These are phyloP conservation scores for Dendrocincla tyrannina DNA, from an alignment of 2,797 vertebrate genomes.

Conservation along the genomic window DNA sequence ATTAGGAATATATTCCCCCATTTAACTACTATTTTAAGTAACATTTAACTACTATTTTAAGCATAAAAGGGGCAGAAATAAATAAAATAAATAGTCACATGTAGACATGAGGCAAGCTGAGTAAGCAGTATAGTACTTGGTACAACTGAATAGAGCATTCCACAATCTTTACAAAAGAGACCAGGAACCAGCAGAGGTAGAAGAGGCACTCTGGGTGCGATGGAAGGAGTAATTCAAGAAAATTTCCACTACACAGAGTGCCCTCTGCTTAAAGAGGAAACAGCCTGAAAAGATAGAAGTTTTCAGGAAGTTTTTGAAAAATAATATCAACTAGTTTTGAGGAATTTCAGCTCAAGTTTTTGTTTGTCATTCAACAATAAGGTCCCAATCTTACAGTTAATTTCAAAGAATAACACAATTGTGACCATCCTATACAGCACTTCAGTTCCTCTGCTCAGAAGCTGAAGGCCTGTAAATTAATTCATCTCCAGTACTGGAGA, in stretches of 20 bases:
- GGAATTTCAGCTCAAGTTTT: not conserved
- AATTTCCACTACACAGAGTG: not conserved
- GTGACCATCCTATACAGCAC: not conserved
- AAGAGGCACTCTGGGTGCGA: not conserved
- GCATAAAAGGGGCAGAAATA: not conserved
- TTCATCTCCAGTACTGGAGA: not conserved
- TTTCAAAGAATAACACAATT: not conserved
- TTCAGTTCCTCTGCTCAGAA: not conserved
- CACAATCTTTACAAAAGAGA: not conserved
- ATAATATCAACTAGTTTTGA: not conserved
- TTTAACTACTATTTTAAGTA: not conserved
- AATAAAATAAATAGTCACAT: not conserved
- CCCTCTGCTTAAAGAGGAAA: not conserved
- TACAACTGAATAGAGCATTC: not conserved
- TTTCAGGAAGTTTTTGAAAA: not conserved
- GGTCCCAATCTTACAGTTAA: not conserved
- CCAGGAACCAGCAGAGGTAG: not conserved
- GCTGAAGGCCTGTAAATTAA: not conserved
- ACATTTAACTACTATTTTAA: not conserved
- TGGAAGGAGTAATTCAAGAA: not conserved
- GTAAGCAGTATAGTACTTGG: not conserved
- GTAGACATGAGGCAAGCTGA: not conserved
- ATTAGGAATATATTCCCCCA: not conserved
- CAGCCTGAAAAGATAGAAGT: accelerated
- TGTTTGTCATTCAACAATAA: not conserved